phyloP scores from a whole-genome alignment of 2,113 vertebrate species.

The Myiozetetes cayanensis region DNA sequence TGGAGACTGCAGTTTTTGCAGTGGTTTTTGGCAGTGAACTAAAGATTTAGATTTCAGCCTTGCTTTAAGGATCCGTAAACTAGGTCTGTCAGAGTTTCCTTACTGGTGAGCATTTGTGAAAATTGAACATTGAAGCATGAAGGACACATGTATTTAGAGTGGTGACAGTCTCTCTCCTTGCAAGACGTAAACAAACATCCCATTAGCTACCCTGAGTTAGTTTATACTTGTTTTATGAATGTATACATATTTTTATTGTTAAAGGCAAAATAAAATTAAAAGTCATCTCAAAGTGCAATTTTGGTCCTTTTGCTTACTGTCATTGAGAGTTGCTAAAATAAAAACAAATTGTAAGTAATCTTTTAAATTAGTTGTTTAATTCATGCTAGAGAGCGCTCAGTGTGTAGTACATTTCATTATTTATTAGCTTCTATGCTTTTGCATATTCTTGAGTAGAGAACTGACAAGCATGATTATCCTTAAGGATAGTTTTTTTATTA shows the following conservation, averaged over 20 bases:
- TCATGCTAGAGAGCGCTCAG: neutral
- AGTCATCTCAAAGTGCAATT: neutral
- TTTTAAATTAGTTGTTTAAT: neutral
- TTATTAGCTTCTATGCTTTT: neutral
- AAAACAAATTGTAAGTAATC: neutral
- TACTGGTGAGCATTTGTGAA: neutral
- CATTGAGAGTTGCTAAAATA: neutral
- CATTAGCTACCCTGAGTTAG: neutral
- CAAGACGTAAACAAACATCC: neutral
- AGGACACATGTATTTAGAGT: neutral
- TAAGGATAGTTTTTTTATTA: neutral
- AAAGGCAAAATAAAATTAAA: neutral
- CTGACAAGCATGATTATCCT: neutral
- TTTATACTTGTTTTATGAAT: neutral
- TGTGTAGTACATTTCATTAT: neutral
- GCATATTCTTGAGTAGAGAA: neutral
- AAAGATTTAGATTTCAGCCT: neutral
- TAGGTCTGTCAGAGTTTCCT: neutral
- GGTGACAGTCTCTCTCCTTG: neutral
- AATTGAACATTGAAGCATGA: neutral
- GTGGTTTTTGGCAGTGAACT: neutral
- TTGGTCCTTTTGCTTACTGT: neutral
- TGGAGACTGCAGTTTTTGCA: neutral
- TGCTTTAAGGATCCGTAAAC: neutral
- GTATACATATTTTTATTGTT: neutral